Conservation (phyloP, 2,113 vertebrate species). For the Mola mola region DNA sequence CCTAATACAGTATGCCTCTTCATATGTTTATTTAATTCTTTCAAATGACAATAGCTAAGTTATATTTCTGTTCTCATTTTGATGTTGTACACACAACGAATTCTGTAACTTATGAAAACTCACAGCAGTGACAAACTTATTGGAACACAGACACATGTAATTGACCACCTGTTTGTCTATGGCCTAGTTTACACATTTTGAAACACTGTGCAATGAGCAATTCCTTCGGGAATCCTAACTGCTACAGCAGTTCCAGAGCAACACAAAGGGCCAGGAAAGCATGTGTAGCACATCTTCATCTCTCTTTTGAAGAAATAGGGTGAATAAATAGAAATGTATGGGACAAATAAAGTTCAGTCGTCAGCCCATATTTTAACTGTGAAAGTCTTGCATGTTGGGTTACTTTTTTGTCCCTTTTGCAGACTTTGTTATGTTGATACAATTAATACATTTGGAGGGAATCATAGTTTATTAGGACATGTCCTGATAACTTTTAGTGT, state of each 20-base stretch:
- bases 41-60: too few species aligned
- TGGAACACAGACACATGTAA: slow-evolving; percentile 35
- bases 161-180: slow-evolving; percentile 65
- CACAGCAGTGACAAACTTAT: slow-evolving; percentile 11
- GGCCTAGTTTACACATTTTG: slow-evolving; percentile 52
- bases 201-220: slow-evolving; percentile 16
- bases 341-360: slow-evolving; percentile 39
- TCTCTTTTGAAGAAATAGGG: slow-evolving; percentile 31
- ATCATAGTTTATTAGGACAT: background rate
- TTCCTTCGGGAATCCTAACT: slow-evolving; percentile 40
- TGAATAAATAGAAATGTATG: slow-evolving; percentile 40
- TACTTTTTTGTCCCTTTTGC: slow-evolving; percentile 23
- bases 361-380: background rate
- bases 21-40: too few species aligned
- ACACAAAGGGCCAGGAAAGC: slow-evolving; percentile 24
- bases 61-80: background rate
- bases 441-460: slow-evolving; percentile 6
- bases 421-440: slow-evolving; percentile 12
- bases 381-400: background rate
- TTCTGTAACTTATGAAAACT: slow-evolving; percentile 20
- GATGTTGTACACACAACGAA: background rate
- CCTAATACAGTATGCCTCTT: too few species aligned
- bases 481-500: background rate
- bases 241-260: slow-evolving; percentile 39
- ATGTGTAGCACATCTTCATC: background rate